Percentiles rank a stretch among this genome's conserved stretches.
phyloP scores from a whole-genome alignment of 1,140 invertebrate species.

The Littorina saxatilis region DNA sequence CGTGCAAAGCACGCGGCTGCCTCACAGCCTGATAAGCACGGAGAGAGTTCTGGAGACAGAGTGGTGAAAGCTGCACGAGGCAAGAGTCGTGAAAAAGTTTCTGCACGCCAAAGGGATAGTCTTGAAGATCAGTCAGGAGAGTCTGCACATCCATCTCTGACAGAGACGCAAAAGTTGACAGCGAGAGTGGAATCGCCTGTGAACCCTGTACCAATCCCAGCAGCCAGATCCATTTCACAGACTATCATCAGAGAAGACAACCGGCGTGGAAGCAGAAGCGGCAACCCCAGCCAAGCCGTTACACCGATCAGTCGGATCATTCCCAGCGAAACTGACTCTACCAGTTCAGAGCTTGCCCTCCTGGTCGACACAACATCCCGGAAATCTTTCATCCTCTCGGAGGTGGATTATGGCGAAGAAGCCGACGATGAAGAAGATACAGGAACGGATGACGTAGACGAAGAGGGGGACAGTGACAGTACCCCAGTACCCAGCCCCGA shows the following conservation, averaged over 20 bases:
- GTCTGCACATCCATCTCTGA: not conserved
- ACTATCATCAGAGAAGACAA: not conserved
- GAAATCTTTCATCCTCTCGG: not conserved
- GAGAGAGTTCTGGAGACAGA: not conserved
- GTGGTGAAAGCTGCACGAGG: not conserved
- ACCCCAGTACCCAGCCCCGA: no score
- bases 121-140: not conserved
- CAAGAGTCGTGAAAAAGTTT: not conserved
- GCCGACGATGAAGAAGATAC: not conserved
- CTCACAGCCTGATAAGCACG: not conserved
- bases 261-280: not conserved
- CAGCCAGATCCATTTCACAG: conserved; percentile 2
- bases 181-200: not conserved
- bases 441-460: not conserved
- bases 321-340: conserved; percentile 2
- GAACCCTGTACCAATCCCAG: not conserved
- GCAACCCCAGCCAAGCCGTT: not conserved
- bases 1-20: not conserved
- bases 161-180: not conserved
- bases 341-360: conserved; percentile 17
- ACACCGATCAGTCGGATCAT: conserved; percentile 1
- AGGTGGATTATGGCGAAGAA: not conserved
- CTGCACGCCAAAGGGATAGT: not conserved
- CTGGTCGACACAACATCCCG: not conserved
- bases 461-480: not conserved